These are phyloP conservation scores for Phoxinus dragarum DNA, from an alignment of 2,797 vertebrate species.

Conservation along the genomic window DNA sequence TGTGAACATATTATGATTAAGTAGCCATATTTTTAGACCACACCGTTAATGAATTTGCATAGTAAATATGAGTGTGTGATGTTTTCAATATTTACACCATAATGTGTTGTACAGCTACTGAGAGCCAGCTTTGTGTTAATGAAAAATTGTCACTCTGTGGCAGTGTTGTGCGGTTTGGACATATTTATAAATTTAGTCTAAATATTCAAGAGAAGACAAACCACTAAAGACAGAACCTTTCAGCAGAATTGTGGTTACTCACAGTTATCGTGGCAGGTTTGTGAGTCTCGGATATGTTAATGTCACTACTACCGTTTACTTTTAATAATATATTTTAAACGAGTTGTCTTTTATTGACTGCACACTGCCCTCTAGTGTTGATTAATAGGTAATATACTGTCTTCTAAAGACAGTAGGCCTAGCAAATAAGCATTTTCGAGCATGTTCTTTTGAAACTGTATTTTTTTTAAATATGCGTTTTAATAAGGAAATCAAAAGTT, in stretches of 20 bases:
- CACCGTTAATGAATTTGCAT: neutral
- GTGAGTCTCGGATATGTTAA: neutral
- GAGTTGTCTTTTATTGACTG: slow-evolving; percentile 1
- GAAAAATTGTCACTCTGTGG: neutral
- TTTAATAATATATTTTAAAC: neutral
- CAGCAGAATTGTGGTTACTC: too few species aligned
- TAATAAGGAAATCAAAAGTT: neutral
- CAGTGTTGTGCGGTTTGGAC: neutral
- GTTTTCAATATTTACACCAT: neutral
- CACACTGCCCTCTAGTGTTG: slow-evolving; percentile 68
- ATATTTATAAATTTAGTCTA: neutral
- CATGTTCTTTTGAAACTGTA: neutral
- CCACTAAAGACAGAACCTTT: neutral
- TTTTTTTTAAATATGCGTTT: neutral
- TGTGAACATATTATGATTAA: neutral
- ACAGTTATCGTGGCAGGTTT: too few species aligned
- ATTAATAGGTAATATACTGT: neutral
- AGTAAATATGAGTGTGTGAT: neutral
- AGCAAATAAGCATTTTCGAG: neutral
- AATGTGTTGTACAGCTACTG: neutral
- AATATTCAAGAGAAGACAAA: neutral
- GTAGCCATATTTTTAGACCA: neutral
- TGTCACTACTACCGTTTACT: neutral
- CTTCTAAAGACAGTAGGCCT: neutral
- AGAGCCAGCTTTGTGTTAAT: neutral